Base-by-base conservation (phyloP, 2,113 vertebrate genomes). In the Cebidichthys violaceus region DNA sequence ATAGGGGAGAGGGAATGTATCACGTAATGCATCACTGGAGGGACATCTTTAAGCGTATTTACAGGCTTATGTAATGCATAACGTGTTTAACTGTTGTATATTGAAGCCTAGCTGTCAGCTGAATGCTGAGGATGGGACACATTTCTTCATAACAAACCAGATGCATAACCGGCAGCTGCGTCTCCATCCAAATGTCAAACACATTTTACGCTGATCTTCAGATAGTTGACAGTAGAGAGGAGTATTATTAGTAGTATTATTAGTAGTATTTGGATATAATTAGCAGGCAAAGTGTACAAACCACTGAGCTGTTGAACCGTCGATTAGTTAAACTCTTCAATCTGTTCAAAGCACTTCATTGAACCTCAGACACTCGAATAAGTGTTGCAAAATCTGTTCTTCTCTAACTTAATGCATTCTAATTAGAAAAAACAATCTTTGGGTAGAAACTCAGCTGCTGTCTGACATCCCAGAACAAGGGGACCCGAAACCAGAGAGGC, bases 21-120 rank as follows among this genome's bases (percentile, higher is more conserved):
- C 82, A 50, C 67, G 75, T 69, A 61, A 65, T 47, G 64, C 64
- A 75, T 73, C 70, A 82, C 64, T 75, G 69, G 70, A 78, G 18
- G 41, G 41, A 73, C 47, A 61, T 89, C 60, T 85, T 43, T 50
- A 78, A 82, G 57, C 73, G 52, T 90, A 91, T 89, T 77, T 82
- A 84, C 54, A 37, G 64, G 66, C 81, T 2, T 88, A 54, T 86
- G 79, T 86, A 66, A 50, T 22, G 37, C 20, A 57, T 65, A 15
- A 66, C 22, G 3, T 79, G 85, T 92, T 80, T 88, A 88, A 85
- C 79, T 74, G 17, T 47, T 78, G 71, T 87, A 75, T 93, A 91
- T 71, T 75, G 70, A 70, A 80, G 82, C 76, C 75, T 81, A 80
- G 78, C 71, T 60, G 74, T 84, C 83, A 85, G 75, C 72, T 79